phyloP scores from a whole-genome alignment of 2,888 invertebrate species.

The Hymenopus coronatus region DNA sequence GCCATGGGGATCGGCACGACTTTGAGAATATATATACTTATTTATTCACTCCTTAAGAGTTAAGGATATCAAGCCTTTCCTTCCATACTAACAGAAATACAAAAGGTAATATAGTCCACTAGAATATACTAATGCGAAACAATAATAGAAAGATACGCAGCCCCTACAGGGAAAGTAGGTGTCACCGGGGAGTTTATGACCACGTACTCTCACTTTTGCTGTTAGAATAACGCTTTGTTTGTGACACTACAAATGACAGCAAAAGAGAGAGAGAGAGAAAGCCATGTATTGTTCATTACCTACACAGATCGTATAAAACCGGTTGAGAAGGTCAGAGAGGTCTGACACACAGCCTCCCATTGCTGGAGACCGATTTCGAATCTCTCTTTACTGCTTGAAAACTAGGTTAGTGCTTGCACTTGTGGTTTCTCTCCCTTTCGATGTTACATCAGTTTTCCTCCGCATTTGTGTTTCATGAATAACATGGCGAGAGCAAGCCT shows the following conservation, averaged over 20 bases:
- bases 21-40: no score
- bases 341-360: neutral
- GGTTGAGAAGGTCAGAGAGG: neutral
- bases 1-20: no score
- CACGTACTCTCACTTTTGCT: neutral
- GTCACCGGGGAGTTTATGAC: neutral
- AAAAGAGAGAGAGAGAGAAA: neutral
- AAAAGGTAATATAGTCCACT: no score
- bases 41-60: no score
- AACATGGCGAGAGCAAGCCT: neutral
- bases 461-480: neutral
- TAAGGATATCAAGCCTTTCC: no score
- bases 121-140: no score
- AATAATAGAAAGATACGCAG: no score
- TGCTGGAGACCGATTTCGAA: neutral
- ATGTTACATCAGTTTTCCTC: neutral
- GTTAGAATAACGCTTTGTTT: neutral
- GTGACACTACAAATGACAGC: neutral
- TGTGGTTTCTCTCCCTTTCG: neutral
- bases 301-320: neutral
- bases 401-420: neutral
- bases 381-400: neutral
- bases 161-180: no score
- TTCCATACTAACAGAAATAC: no score
- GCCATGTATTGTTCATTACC: neutral